Conservation (phyloP, 2,888 invertebrate species). For the Rhagonycha lutea region DNA sequence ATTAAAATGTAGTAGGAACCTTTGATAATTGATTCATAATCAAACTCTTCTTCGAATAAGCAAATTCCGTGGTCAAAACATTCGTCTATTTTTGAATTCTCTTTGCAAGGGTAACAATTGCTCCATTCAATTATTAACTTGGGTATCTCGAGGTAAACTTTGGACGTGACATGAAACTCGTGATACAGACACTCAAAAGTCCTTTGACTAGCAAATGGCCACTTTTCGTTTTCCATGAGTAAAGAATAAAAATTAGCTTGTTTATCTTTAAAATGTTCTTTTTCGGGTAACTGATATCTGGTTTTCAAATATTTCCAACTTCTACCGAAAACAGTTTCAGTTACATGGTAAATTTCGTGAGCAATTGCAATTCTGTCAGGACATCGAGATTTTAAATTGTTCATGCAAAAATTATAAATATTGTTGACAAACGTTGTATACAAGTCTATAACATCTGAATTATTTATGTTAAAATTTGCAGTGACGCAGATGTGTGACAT, state of each 20-base stretch:
- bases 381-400: neutral
- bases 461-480: neutral
- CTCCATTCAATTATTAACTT: neutral
- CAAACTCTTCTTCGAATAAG: neutral
- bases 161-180: neutral
- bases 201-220: neutral
- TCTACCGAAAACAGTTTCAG: neutral
- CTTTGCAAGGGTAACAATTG: neutral
- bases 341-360: neutral
- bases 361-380: neutral
- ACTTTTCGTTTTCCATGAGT: neutral
- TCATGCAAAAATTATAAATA: neutral
- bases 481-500: constrained; percentile 1
- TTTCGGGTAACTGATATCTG: neutral
- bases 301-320: neutral
- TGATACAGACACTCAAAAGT: neutral
- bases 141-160: constrained; percentile 3
- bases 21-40: neutral
- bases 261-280: neutral
- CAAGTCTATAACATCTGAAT: neutral
- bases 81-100: neutral
- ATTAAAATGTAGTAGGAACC: neutral
- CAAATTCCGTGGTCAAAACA: neutral
- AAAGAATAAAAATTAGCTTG: neutral
- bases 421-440: neutral